Conservation (phyloP, 2,113 vertebrate genomes). For the Candoia aspera region DNA sequence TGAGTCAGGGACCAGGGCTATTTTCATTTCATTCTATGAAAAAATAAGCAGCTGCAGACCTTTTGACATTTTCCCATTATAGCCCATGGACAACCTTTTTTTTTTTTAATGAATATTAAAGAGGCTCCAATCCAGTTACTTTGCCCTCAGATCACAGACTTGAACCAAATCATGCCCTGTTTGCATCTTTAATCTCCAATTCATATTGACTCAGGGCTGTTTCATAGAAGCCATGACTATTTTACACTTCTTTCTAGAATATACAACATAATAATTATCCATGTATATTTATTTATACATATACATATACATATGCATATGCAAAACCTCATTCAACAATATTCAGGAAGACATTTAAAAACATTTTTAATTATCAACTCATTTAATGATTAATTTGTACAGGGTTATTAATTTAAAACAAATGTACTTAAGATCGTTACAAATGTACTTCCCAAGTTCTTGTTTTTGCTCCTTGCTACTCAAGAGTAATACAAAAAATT, state of each 20-base stretch:
- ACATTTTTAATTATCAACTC: neutral
- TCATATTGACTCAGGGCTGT: neutral
- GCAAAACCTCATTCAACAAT: neutral
- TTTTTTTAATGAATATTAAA: neutral
- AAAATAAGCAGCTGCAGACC: neutral
- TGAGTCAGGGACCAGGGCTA: neutral
- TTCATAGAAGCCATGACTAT: neutral
- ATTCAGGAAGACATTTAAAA: neutral
- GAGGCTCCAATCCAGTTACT: neutral
- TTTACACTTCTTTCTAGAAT: neutral
- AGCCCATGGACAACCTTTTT: neutral
- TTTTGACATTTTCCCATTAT: neutral
- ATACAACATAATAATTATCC: neutral
- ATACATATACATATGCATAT: no score
- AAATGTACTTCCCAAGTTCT: constrained; percentile 70
- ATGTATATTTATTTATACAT: no score
- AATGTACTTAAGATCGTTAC: constrained; percentile 60
- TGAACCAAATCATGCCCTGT: neutral
- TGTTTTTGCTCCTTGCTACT: constrained; percentile 66
- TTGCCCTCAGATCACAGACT: neutral
- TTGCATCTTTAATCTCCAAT: neutral
- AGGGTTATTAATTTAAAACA: constrained; percentile 53
- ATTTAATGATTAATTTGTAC: constrained; percentile 41
- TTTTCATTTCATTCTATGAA: neutral
- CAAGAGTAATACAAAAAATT: constrained; percentile 43